phyloP scores from a whole-genome alignment of 2,113 vertebrate species.

The Corythaixoides concolor region DNA sequence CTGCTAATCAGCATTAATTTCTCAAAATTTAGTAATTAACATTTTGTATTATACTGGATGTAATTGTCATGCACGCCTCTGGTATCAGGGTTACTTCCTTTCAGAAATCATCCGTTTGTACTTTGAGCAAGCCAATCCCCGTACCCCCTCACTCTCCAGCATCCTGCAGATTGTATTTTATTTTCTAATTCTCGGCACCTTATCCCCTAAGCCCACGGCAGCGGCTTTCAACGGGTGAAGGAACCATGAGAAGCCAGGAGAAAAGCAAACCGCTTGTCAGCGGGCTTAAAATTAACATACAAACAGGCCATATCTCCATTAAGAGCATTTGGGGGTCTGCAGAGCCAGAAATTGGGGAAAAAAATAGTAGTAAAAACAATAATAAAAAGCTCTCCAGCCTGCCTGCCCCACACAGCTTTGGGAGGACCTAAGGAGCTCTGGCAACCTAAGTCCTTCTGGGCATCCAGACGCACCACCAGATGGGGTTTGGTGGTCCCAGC shows the following conservation, averaged over 20 bases:
- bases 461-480: accelerated
- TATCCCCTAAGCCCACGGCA: constrained; percentile 51
- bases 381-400: neutral
- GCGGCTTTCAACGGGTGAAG: neutral
- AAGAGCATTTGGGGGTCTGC: constrained; percentile 13
- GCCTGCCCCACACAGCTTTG: neutral
- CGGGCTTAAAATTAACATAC: constrained; percentile 48
- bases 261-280: constrained; percentile 53
- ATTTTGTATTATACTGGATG: constrained; percentile 33
- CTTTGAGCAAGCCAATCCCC: neutral
- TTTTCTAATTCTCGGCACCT: constrained; percentile 38
- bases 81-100: constrained; percentile 28
- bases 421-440: neutral
- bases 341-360: neutral
- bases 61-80: constrained; percentile 24
- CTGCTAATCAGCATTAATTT: constrained; percentile 60
- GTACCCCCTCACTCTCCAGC: neutral
- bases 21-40: constrained; percentile 61
- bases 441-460: neutral
- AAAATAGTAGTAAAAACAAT: neutral
- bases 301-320: neutral
- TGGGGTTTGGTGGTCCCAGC: accelerated
- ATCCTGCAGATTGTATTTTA: constrained; percentile 38
- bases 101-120: neutral
- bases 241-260: constrained; percentile 10